Evolutionary conservation across 2,113 vertebrate species (phyloP), one percentile per base, ranked within the genome.

Genomic region (Pseudolaguvia tuberculata): DNA sequence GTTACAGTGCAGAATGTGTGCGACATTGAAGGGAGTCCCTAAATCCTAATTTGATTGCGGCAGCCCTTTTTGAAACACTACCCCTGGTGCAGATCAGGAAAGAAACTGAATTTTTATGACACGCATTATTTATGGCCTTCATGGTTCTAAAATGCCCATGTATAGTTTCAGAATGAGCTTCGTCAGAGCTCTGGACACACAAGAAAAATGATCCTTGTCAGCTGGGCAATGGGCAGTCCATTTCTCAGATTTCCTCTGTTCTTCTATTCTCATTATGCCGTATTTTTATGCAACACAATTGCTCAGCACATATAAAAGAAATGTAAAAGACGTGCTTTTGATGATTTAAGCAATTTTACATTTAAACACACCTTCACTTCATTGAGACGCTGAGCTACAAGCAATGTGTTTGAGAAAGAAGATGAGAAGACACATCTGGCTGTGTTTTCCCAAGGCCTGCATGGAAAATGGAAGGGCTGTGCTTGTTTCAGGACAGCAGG

Each of bases 401-500:
- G 51, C 62, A 31, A 23, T 56, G 11, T 39, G 47, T 45, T 73
- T 59, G 14, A 73, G 58, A 73, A 61, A 80, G 57, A 15, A 63
- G 70, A 73, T 65, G 78, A 79, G n/a, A 75, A 79, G 48, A 47
- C 47, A 1, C 15, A 58, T 17, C n/a, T 69, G 62, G 48, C 47
- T 39, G 31, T 59, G 35, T 35, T 81, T 71, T 75, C 72, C 76
- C 1, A 58, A 21, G 72, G 72, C 76, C 35, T 68, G 67, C 25
- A 75, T 71, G 56, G 76, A 55, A 45, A 81, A 75, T 67, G 48
- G 58, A 45, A 29, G 57, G 67, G 53, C 62, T 70, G 50, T 25
- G 52, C 58, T 58, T 59, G 75, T 81, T 78, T 81, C 56, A 68
- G 76, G 68, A 81, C 68, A 72, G 80, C 67, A 55, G 80, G 65